Evolutionary conservation across 2,888 invertebrate genomes (phyloP), one percentile per base, ranked within the genome.

Genomic region (Lithosia quadra): DNA sequence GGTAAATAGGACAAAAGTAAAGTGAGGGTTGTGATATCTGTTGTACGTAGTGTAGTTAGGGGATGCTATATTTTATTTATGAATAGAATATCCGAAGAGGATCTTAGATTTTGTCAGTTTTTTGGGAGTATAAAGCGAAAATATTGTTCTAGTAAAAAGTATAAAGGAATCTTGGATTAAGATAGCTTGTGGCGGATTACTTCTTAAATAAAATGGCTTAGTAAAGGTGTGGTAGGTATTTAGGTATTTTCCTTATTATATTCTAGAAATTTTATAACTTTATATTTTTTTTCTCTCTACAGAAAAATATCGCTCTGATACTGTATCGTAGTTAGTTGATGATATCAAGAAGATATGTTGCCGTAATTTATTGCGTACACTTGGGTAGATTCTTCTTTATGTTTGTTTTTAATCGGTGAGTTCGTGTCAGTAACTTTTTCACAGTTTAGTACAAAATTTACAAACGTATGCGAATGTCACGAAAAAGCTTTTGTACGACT

Each of bases 1-100:
- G 68, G 74, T 76, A 73, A 73, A 81, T 62, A 74, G 71, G 66
- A 76, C 64, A 63, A 72, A 72, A 65, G 69, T 64, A 72, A 75
- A 68, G 57, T 43, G 68, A 66, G 53, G 59, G 49, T 36, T 34
- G 24, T n/a, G 36, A 36, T 22, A 67, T 60, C 58, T 49, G 55
- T 67, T 53, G 65, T 43, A 64, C 34, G 55, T 39, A 9, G 22
- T 10, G 9, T 65, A 68, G 69, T 60, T 69, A 56, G 21, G 67
- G 58, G 64, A n/a, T 1, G 21, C 15, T 18, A 9, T 18, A 53
- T 58, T 63, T 58, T 67, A 57, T 49, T 67, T 8, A 33, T 39
- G 49, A 33, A 59, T 59, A 65, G 22, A 65, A 65, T 65, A 43
- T 43, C 22, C 22, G 34, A 33, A 13, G 57, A 43, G 39, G 11